Base-by-base conservation (phyloP, 2,113 vertebrate genomes). In the Panurus biarmicus region DNA sequence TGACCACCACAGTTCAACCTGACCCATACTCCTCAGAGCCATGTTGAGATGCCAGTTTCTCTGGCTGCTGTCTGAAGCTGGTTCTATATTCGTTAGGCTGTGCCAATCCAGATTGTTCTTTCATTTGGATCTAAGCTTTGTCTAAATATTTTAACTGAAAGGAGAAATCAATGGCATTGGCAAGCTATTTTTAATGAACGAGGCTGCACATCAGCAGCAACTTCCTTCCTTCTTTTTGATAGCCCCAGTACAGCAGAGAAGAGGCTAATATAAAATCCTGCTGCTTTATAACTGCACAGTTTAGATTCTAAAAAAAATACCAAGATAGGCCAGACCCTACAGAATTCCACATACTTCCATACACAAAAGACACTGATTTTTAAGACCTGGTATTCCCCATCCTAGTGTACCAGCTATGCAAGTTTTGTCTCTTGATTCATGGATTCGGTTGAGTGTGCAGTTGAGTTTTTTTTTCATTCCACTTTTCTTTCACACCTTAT, bases 11-110 rank as follows among this genome's bases (percentile, higher is more conserved):
- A 38, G 97, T 96, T 48, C 97, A 98, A 8, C 91, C 95, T 94
- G 96, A 91, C 40, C 97, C 97, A 96, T 97, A 10, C 93, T 97
- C 94, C 96, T 97, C 79, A 98, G 97, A 72, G 96, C 94, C 93
- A 97, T n/a, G 1, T 84, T 96, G 78, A 98, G 98, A 33, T 96
- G 96, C 8, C 98, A 96, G 4, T 97, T 97, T 86, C 97, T 97
- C 97, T 97, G 97, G 47, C 96, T 98, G 1, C 97, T 96, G 0
- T 84, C 50, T 29, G 97, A 83, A 78, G 35, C 54, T 47, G 96
- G 96, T 85, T 98, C 94, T 48, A 97, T 95, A 89, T 97, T 97
- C 33, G 98, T 97, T 97, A n/a, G 98, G 89, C 84, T 98, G 95
- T 10, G 96, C 96, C 15, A 97, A 96, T 92, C 35, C 97, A 98